Percentiles rank a stretch among this genome's conserved stretches.
Conservation (phyloP, 2,888 invertebrate genomes). For the Graphium colonna region DNA sequence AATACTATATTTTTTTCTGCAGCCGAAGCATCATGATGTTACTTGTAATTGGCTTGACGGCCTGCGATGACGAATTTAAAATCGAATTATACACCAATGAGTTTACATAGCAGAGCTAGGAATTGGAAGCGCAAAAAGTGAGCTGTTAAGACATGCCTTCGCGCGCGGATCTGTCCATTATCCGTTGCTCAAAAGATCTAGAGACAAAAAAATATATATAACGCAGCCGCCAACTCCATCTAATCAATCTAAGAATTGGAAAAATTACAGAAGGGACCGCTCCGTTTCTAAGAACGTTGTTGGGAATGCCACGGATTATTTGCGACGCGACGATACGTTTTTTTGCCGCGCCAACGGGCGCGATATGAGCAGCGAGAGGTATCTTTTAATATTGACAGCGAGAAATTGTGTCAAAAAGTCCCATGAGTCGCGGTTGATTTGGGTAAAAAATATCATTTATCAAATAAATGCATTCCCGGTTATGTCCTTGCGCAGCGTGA, state of each 20-base stretch:
- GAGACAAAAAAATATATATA: slow-evolving; percentile 38
- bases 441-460: slow-evolving; percentile 71
- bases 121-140: slow-evolving; percentile 38
- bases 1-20: slow-evolving; percentile 77
- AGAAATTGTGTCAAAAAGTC: slow-evolving; percentile 59
- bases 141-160: slow-evolving; percentile 46
- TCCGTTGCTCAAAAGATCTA: slow-evolving; percentile 30
- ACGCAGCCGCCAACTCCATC: slow-evolving; percentile 43
- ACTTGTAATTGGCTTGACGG: slow-evolving; percentile 76
- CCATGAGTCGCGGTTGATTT: slow-evolving; percentile 30
- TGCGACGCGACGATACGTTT: slow-evolving; percentile 16
- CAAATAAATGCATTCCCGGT: slow-evolving; percentile 74
- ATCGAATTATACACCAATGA: slow-evolving; percentile 57
- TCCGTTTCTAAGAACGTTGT: slow-evolving; percentile 24
- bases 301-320: slow-evolving; percentile 21
- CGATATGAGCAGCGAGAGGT: slow-evolving; percentile 49
- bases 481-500: slow-evolving; percentile 77
- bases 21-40: slow-evolving; percentile 68
- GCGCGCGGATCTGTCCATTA: slow-evolving; percentile 36
- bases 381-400: slow-evolving; percentile 57
- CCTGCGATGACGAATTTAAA: slow-evolving; percentile 61
- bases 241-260: slow-evolving; percentile 46
- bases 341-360: slow-evolving; percentile 50
- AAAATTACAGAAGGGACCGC: slow-evolving; percentile 49
- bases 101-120: slow-evolving; percentile 42